Base-by-base conservation (phyloP, 2,113 vertebrate genomes). In the Burhinus oedicnemus region DNA sequence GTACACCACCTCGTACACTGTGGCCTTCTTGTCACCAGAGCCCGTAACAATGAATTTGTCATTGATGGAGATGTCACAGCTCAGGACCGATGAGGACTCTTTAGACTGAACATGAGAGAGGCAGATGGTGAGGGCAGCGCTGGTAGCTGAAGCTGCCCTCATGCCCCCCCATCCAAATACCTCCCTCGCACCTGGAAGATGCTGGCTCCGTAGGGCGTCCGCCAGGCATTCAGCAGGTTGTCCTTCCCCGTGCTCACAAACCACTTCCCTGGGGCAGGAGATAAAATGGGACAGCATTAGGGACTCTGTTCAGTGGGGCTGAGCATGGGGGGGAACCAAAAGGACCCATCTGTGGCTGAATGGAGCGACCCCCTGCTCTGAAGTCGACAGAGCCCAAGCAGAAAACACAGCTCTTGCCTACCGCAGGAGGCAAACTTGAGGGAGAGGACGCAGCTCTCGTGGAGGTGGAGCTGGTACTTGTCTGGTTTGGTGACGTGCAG, bases 231-330 rank as follows among this genome's bases (percentile, higher is more conserved):
- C 52, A 99, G 93, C 78, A 99, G 97, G 96, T 98, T 98, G 95
- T 99, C 99, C 96, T 98, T 99, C 45, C 99, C 99, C 0, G 99
- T 99, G 62, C 99, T 99, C 95, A 98, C 98, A 1, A 99, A 99
- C 99, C 99, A 99, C 93, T 98, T 99, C 65, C 99, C 99, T 99
- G 38, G 57, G 25, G 86, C 34, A 42, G 25, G 12, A 32, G 62
- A 60, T 55, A 54, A 32, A 64, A 20, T 22, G 44, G 62, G 98
- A 98, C 75, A 40, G 25, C 71, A n/a, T 32, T 36, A 6, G 38
- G 1, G 15, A 52, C 29, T 94, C 95, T 71, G 32, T 97, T 98
- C 44, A 98, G 69, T 6, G 40, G 8, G 29, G 32, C 27, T 38
- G 21, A 34, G 22, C 26, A n/a, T 5, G 2, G 0, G 0, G 23